Evolutionary conservation across 2,113 vertebrate genomes (phyloP), one percentile per base, ranked within the genome.

Genomic region (Scytalopus superciliaris): DNA sequence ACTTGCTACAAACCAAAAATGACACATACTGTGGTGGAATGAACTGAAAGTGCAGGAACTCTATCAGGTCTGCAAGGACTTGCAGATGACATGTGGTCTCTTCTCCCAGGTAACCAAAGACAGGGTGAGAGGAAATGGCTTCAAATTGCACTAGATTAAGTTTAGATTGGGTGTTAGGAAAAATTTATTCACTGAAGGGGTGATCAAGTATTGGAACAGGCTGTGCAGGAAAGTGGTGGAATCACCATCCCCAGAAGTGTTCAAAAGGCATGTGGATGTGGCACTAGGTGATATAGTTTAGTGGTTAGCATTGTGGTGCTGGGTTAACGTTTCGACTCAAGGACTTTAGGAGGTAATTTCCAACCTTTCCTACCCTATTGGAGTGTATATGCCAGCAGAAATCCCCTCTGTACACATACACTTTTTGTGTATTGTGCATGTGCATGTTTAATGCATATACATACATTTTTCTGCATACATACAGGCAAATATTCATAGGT

Each of bases 11-110:
- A 49, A 82, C 39, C 2, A 21, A 44, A 64, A 87, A 70, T 21
- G 4, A 14, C 3, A 23, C 0, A 0, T 47, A 13, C 14, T 30
- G 5, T 52, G 25, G 15, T 52, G 22, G 39, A 35, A 47, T 3
- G 4, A 72, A 67, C 12, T 28, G 39, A 14, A 56, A 72, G 44
- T 4, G 2, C 7, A 72, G 37, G 37, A 75, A 67, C 2, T 37
- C 11, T 78, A 3, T 15, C 0, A 0, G 18, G 27, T 42, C 12
- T 59, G 12, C 12, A 74, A 81, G 80, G 39, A 24, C 28, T 70
- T 52, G 17, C 12, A 63, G 33, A 72, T 15, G 35, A 50, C 11
- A 2, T 8, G 9, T 53, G 35, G 5, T 55, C 14, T 56, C 55
- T 63, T 63, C 40, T 69, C 14, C 12, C 35, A 42, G 49, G 56